Evolutionary conservation across 2,113 vertebrate genomes (phyloP).

Genomic region (Xiphophorus hellerii): DNA sequence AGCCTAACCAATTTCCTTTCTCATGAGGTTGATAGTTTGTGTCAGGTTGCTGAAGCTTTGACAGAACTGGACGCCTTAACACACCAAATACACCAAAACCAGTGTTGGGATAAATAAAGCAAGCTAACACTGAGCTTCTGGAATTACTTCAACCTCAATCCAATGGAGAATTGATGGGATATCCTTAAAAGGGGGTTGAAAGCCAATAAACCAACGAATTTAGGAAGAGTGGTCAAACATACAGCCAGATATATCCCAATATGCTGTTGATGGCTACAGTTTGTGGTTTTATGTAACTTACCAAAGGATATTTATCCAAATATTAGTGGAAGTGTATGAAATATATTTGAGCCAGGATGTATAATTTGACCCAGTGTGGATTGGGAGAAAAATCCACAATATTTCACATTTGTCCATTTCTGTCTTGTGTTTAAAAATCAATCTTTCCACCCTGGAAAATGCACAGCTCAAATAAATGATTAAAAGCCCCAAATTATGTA

Average conservation of each 20-base stretch:
- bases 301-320: background rate
- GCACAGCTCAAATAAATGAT: background rate
- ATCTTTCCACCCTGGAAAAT: background rate
- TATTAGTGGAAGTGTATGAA: background rate
- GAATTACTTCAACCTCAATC: background rate
- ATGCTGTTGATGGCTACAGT: background rate
- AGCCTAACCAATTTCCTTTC: background rate
- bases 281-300: background rate
- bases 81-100: background rate
- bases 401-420: background rate
- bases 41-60: background rate
- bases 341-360: background rate
- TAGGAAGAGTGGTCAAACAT: background rate
- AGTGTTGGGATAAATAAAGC: background rate
- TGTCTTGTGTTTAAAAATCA: background rate
- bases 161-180: background rate
- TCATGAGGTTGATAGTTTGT: background rate
- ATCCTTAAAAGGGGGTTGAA: background rate
- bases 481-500: background rate
- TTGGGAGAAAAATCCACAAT: background rate
- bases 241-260: background rate
- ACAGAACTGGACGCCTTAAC: background rate
- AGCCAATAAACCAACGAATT: background rate
- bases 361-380: background rate
- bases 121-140: background rate